Evolutionary conservation across 2,888 invertebrate species (phyloP).

Genomic region (Sesamia inferens): DNA sequence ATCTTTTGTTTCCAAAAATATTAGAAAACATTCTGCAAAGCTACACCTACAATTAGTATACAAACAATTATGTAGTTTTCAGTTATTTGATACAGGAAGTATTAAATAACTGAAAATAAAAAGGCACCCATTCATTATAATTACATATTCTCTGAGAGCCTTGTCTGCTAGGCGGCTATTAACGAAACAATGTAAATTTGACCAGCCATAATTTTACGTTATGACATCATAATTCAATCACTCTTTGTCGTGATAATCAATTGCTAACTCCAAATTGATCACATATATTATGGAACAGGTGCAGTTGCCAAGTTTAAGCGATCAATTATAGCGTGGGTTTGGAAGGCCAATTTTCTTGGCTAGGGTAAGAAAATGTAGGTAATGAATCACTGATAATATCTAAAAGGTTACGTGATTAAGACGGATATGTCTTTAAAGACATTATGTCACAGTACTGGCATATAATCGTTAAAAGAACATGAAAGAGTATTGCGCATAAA

Average conservation of each 20-base stretch:
- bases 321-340: constrained; percentile 34
- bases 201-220: constrained; percentile 60
- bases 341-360: constrained; percentile 28
- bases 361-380: constrained; percentile 24
- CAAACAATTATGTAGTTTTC: constrained; percentile 19
- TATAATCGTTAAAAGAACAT: background rate
- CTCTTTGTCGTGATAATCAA: constrained; percentile 67
- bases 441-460: background rate
- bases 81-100: background rate
- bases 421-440: background rate
- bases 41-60: background rate
- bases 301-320: constrained; percentile 37
- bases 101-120: constrained; percentile 35
- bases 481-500: background rate
- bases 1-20: constrained; percentile 13
- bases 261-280: constrained; percentile 68
- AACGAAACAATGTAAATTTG: constrained; percentile 65
- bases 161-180: constrained; percentile 45
- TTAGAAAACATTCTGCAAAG: background rate
- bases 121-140: constrained; percentile 27
- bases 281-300: constrained; percentile 55
- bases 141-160: constrained; percentile 28
- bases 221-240: constrained; percentile 72
- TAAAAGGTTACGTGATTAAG: constrained; percentile 6
- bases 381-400: constrained; percentile 40